Conservation (phyloP, 2,888 invertebrate species). For the Aphrophora alni region DNA sequence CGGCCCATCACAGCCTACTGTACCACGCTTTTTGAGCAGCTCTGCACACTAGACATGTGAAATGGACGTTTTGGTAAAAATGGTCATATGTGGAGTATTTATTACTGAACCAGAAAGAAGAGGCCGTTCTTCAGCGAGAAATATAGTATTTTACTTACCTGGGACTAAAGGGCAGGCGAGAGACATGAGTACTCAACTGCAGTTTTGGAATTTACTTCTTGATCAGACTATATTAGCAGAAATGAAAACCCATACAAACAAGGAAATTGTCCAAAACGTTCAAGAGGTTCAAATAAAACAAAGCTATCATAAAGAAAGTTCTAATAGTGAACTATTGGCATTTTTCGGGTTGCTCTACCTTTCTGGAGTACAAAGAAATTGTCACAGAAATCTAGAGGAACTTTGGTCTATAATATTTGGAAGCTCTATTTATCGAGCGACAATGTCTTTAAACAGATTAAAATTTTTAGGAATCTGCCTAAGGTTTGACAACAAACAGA, state of each 20-base stretch:
- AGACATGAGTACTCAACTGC: constrained; percentile 4
- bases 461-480: constrained; percentile 34
- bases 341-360: constrained; percentile 19
- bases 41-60: constrained; percentile 11
- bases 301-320: constrained; percentile 17
- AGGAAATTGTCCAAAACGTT: constrained; percentile 10
- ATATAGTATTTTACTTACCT: constrained; percentile 21
- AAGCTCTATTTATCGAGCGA: constrained; percentile 30
- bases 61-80: constrained; percentile 19
- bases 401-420: constrained; percentile 30
- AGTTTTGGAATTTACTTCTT: constrained; percentile 25
- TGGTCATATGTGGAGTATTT: constrained; percentile 24
- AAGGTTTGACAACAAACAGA: constrained; percentile 39
- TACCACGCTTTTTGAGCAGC: constrained; percentile 7
- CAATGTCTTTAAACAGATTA: constrained; percentile 39
- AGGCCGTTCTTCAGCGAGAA: constrained; percentile 21
- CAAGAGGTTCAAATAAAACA: constrained; percentile 16
- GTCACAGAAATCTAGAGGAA: constrained; percentile 30
- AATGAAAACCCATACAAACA: constrained; percentile 12
- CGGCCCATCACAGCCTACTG: constrained; percentile 6
- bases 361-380: constrained; percentile 25
- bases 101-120: constrained; percentile 23
- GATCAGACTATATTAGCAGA: constrained; percentile 10
- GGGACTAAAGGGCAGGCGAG: constrained; percentile 21
- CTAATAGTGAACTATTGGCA: constrained; percentile 24